Base-by-base conservation (phyloP, 2,113 vertebrate genomes). In the Vulpes lagopus region DNA sequence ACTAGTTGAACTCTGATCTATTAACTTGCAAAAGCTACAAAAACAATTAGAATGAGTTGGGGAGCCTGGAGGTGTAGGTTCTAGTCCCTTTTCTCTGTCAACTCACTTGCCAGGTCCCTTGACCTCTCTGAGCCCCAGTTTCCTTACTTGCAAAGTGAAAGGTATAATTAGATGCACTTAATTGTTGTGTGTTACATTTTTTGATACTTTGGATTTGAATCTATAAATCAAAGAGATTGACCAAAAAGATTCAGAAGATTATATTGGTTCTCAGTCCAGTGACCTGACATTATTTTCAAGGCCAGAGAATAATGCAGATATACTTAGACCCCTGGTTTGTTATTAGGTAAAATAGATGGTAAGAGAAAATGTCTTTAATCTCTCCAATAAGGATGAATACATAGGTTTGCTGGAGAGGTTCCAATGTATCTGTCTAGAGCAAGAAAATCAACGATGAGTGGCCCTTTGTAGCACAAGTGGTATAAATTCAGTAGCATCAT, bases 131-230 rank as follows among this genome's bases (percentile, higher is more conserved):
- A 87, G 53, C 67, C 69, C 67, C 35, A 8, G 23, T 65, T 88
- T 81, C n/a, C 53, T 57, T 80, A 53, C 51, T 80, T 82, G 14
- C 64, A 73, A 76, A 53, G 22, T 80, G 67, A 95, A 32, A 78
- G 5, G 17, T 79, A 43, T 15, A 80, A 73, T 57, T 59, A 73
- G 25, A 84, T 92, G 51, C 92, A 51, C 23, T 69, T 82, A 74
- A 64, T 10, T 5, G 16, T 8, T 59, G 12, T 9, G 14, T 74
- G 17, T 80, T 87, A 86, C 17, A 53, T 73, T 65, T 81, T 65
- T 53, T 92, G 35, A 82, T 88, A 59, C 55, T 96, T 85, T 81
- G 25, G 88, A 67, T 80, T 65, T 86, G 59, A 94, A 79, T 38
- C 11, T 89, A 11, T 87, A 87, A 79, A 89, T 65, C 51, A 86